Base-by-base conservation (phyloP, 2,113 vertebrate genomes). In the Strigops habroptila region DNA sequence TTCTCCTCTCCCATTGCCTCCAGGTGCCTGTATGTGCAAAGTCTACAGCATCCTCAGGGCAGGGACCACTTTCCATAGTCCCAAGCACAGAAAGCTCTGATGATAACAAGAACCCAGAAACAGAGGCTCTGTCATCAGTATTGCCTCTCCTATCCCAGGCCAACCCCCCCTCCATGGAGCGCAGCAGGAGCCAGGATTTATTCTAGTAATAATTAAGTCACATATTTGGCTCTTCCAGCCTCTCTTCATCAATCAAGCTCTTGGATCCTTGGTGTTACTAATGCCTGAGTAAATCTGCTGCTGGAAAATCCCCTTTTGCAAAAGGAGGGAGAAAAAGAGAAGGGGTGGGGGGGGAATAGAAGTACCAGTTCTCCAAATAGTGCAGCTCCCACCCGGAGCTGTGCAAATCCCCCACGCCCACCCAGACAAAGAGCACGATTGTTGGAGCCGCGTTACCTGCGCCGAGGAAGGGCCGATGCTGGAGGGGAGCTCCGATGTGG, bases 401-500 rank as follows among this genome's bases (percentile, higher is more conserved):
- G 93, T 96, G 95, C 88, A 95, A 96, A 95, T 79, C 90, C 91
- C 96, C 97, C 96, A 93, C 94, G 82, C 96, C 97, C 97, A 96
- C 96, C 96, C 95, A 84, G 95, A 97, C 97, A 97, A 97, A 97
- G 97, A 94, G 89, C 28, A 12, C 91, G 86, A 97, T 97, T 97
- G 96, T 96, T 97, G 97, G 88, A 90, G 93, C 86, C 28, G 86
- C 76, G 95, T 94, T 97, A 97, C 97, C 97, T 97, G 95, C 51
- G 30, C 86, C 91, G 46, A 37, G 94, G 91, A 91, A 48, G 79
- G 91, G 96, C 96, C 82, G 95, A 52, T 89, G 43, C 88, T 31
- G 92, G 27, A 86, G 95, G 86, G 91, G 78, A 95, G 95, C 97
- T 75, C 96, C 97, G 96, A 97, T 95, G 98, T 86, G 97, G 95